phyloP scores from a whole-genome alignment of 2,888 invertebrate genomes.

The Biston betularia region DNA sequence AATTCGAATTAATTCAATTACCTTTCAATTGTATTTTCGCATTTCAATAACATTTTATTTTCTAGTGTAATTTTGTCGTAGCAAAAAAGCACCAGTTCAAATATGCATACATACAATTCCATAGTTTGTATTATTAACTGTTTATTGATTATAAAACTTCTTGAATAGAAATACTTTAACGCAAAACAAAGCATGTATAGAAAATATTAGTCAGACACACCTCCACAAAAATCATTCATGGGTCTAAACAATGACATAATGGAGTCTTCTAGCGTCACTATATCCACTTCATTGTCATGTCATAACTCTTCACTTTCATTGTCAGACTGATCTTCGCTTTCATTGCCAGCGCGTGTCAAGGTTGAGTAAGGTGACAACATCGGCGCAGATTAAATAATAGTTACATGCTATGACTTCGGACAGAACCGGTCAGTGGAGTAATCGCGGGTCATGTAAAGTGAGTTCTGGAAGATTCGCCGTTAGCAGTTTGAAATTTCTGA shows the following conservation, averaged over 20 bases:
- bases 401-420: conserved; percentile 1
- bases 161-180: background rate
- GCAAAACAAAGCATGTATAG: background rate
- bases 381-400: conserved; percentile 6
- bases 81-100: no score
- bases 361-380: conserved; percentile 37
- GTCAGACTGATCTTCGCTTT: conserved; percentile 40
- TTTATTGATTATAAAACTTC: no score
- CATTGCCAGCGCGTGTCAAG: conserved; percentile 47
- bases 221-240: conserved; percentile 9
- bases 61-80: no score
- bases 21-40: no score
- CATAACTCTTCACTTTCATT: conserved; percentile 44
- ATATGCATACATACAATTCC: no score
- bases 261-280: conserved; percentile 5
- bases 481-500: background rate
- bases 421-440: conserved; percentile 39
- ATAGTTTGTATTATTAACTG: no score
- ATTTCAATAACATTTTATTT: no score
- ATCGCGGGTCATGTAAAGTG: conserved; percentile 35
- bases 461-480: conserved; percentile 22
- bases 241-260: conserved; percentile 21
- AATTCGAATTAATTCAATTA: no score
- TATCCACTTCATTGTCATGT: conserved; percentile 23
- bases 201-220: conserved; percentile 6